phyloP scores from a whole-genome alignment of 2,797 vertebrate genomes.

The Catostomus latipinnis region DNA sequence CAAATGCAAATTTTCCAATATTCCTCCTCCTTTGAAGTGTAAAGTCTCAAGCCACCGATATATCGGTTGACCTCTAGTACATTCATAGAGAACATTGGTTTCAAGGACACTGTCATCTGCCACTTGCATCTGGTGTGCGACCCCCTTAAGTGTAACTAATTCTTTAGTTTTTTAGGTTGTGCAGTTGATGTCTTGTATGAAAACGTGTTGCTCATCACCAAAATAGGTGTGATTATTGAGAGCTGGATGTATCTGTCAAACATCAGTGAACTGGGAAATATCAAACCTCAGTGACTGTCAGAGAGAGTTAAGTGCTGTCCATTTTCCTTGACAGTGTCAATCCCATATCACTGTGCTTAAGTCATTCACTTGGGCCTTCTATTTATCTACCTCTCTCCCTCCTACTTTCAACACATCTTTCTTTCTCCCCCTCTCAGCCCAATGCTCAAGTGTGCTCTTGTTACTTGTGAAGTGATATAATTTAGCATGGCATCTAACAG shows the following conservation, averaged over 20 bases:
- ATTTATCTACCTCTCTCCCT: constrained; percentile 52
- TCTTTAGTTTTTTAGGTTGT: background rate
- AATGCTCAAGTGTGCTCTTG: constrained; percentile 21
- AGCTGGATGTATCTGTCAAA: background rate
- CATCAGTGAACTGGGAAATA: background rate
- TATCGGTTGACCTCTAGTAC: too few species aligned
- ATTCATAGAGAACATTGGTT: too few species aligned
- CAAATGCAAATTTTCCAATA: too few species aligned
- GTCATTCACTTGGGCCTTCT: constrained; percentile 59
- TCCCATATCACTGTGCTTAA: constrained; percentile 61
- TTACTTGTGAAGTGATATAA: constrained; percentile 7
- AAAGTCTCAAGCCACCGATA: too few species aligned
- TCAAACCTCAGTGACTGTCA: background rate
- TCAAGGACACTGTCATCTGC: too few species aligned
- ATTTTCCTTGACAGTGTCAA: background rate
- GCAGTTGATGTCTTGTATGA: background rate
- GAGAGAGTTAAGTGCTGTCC: background rate
- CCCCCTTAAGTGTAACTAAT: too few species aligned
- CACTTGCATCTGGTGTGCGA: too few species aligned
- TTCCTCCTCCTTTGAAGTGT: too few species aligned
- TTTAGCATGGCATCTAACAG: constrained; percentile 17
- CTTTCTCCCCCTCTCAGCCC: background rate
- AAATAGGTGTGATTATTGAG: background rate
- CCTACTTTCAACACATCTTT: constrained; percentile 30
- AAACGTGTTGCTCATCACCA: too few species aligned